Conservation (phyloP, 2,113 vertebrate genomes). For the Fukomys damarensis region DNA sequence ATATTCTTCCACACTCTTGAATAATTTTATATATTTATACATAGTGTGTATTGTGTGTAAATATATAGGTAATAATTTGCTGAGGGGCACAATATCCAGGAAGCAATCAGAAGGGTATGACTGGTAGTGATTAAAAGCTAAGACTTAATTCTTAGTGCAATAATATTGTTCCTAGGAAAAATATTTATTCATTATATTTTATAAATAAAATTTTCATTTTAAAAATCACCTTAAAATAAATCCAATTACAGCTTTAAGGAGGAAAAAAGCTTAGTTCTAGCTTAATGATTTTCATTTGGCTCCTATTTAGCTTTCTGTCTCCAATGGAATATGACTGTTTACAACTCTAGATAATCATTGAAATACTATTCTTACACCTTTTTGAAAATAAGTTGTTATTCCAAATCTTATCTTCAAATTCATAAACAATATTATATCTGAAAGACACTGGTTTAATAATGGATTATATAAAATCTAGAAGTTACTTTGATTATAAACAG, state of each 20-base stretch:
- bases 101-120: neutral
- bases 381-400: neutral
- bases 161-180: neutral
- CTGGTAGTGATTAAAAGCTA: neutral
- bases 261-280: neutral
- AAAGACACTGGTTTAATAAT: neutral
- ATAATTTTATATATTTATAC: neutral
- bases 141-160: neutral
- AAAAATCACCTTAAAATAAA: slow-evolving; percentile 4
- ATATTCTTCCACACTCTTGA: neutral
- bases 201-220: neutral
- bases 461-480: neutral
- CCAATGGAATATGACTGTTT: neutral
- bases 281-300: neutral
- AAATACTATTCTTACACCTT: neutral
- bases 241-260: neutral
- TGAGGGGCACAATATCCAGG: neutral
- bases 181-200: neutral
- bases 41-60: neutral
- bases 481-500: neutral
- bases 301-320: neutral
- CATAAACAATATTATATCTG: neutral
- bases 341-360: neutral
- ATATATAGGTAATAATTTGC: neutral
- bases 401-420: neutral